Evolutionary conservation across 1,140 invertebrate species (phyloP), one percentile per base, ranked within the genome.

Genomic region (Mesaphorura yosii): DNA sequence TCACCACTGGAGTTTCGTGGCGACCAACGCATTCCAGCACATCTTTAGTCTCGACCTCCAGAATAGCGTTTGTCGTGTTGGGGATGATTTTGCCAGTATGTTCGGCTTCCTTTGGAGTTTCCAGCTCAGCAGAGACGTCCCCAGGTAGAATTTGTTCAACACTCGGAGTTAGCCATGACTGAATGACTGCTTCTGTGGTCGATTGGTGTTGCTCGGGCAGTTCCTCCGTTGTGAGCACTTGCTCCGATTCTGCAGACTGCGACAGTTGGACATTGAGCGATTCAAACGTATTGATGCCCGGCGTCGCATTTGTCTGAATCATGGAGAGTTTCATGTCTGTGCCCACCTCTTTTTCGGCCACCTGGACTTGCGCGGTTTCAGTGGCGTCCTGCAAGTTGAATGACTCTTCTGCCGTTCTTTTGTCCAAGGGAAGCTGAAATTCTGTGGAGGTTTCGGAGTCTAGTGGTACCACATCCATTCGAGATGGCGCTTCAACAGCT

Each of bases 1-100:
- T 7, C 40, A 6, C 7, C 6, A 22, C 7, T 17, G 17, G n/a
- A 19, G 6, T 22, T 10, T 6, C 17, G 17, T 42, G 17, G 6
- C n/a, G 7, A 19, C 17, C 17, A 6, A 42, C 40, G 40, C 7
- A 19, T 17, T 42, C 40, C 10, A 19, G 40, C 17, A 42, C 40
- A n/a, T 19, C 23, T 42, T 42, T 42, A 6, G 44, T 46, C 19
- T 46, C 44, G 6, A 46, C 44, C 23, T 46, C 44, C 20, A 46
- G 23, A 46, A 46, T 19, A 22, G 44, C 25, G 44, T 25, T 46
- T 15, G 44, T 46, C n/a, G 44, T 46, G 44, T 46, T 28, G 5
- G 44, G 44, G 20, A 46, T 46, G 10, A 46, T 6, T 46, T 25
- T 23, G 25, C 44, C 44, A 27, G 25, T 46, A 6, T 4, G 6